Percentiles rank a stretch among this genome's conserved stretches.
These are phyloP conservation scores for Phaonia tiefii DNA, from an alignment of 2,888 invertebrate genomes.

Conservation along the genomic window DNA sequence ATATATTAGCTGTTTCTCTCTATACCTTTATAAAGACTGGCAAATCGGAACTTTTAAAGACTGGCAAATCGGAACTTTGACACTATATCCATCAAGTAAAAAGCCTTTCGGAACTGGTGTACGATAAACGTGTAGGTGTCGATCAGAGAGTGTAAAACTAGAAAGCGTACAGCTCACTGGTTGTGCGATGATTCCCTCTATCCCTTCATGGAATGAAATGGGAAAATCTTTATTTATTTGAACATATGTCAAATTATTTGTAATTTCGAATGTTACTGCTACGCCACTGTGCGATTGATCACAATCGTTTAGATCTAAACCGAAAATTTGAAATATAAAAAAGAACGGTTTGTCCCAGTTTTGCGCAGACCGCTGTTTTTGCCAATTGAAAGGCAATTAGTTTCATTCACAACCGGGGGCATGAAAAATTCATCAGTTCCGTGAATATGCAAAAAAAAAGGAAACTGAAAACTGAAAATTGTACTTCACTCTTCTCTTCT, in stretches of 20 bases:
- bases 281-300: background rate
- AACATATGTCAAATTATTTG: too few relatives aligned
- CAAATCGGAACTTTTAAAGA: too few relatives aligned
- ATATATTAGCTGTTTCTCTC: too few relatives aligned
- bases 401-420: conserved; percentile 54
- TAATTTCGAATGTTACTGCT: background rate
- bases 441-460: conserved; percentile 45
- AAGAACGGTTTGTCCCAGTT: conserved; percentile 30
- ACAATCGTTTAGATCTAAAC: background rate
- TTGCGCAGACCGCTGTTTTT: conserved; percentile 51
- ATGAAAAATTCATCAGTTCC: conserved; percentile 57
- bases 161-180: too few relatives aligned
- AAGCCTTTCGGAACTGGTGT: background rate
- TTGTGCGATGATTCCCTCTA: too few relatives aligned
- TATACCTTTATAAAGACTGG: too few relatives aligned
- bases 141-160: too few relatives aligned
- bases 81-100: background rate
- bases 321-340: conserved; percentile 28
- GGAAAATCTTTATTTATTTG: too few relatives aligned
- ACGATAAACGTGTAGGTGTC: too few relatives aligned
- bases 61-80: background rate
- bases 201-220: too few relatives aligned
- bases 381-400: conserved; percentile 68
- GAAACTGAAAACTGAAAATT: too few relatives aligned
- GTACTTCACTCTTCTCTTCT: background rate